These are phyloP conservation scores for Phyllotreta cruciferae DNA, from an alignment of 2,888 invertebrate species.

Conservation along the genomic window DNA sequence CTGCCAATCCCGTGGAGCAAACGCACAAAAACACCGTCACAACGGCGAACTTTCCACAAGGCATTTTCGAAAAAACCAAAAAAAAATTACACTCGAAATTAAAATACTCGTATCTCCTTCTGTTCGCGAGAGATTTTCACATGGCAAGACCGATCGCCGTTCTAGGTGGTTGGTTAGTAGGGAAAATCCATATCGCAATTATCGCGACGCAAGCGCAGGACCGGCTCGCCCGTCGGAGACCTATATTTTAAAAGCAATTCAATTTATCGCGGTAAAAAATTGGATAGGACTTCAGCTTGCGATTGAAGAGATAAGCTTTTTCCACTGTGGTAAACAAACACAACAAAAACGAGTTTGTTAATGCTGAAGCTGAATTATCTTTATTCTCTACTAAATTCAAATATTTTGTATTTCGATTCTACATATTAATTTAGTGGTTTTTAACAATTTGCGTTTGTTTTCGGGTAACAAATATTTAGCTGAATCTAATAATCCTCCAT, in stretches of 20 bases:
- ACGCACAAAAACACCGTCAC: slow-evolving; percentile 44
- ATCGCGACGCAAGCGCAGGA: slow-evolving; percentile 27
- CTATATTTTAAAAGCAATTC: background rate
- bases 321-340: background rate
- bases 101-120: slow-evolving; percentile 6
- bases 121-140: slow-evolving; percentile 21
- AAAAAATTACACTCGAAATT: slow-evolving; percentile 13
- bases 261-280: background rate
- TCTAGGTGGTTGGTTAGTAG: slow-evolving; percentile 23
- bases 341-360: too few species aligned
- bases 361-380: too few species aligned
- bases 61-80: slow-evolving; percentile 36
- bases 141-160: slow-evolving; percentile 17
- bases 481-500: too few species aligned
- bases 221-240: background rate
- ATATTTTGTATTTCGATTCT: too few species aligned
- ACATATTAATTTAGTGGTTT: too few species aligned
- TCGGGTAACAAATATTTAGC: too few species aligned
- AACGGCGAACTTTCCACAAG: slow-evolving; percentile 38
- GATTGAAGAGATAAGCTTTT: too few species aligned
- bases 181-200: slow-evolving; percentile 32
- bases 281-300: too few species aligned
- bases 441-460: too few species aligned
- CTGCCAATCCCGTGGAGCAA: slow-evolving; percentile 34
- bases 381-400: too few species aligned